Conservation (phyloP, 2,888 invertebrate species). For the Horisme vitalbata region DNA sequence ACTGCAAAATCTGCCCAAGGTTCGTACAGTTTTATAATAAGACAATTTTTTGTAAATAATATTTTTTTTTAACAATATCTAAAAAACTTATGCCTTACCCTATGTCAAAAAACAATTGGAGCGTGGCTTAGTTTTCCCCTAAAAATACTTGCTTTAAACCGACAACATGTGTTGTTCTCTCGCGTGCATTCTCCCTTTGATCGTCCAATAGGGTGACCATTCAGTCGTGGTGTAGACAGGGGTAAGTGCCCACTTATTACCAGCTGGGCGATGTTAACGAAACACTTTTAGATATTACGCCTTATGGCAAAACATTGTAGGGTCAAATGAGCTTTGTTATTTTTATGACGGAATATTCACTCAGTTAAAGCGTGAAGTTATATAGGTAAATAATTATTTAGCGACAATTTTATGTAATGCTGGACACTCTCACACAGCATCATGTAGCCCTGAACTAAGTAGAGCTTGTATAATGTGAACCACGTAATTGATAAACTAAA, state of each 20-base stretch:
- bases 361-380: not conserved
- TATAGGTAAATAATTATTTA: too few relatives aligned
- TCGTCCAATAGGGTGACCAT: constrained; percentile 34
- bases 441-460: too few relatives aligned
- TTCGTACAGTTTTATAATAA: too few relatives aligned
- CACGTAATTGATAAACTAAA: too few relatives aligned
- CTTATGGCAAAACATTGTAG: constrained; percentile 18
- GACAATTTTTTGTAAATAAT: too few relatives aligned
- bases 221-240: constrained; percentile 30
- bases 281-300: constrained; percentile 27
- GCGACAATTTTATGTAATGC: too few relatives aligned
- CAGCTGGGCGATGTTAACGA: constrained; percentile 26
- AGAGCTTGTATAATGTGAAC: too few relatives aligned
- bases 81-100: too few relatives aligned
- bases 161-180: constrained; percentile 23
- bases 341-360: constrained; percentile 1
- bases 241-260: constrained; percentile 30
- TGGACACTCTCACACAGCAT: too few relatives aligned
- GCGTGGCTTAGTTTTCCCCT: not conserved
- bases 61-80: too few relatives aligned
- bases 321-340: constrained; percentile 11
- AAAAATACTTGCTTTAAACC: constrained; percentile 7
- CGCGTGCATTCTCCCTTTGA: constrained; percentile 39
- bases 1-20: too few relatives aligned
- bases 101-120: not conserved